Evolutionary conservation across 2,113 vertebrate species (phyloP), one percentile per base, ranked within the genome.

Genomic region (Calidris pygmaea): DNA sequence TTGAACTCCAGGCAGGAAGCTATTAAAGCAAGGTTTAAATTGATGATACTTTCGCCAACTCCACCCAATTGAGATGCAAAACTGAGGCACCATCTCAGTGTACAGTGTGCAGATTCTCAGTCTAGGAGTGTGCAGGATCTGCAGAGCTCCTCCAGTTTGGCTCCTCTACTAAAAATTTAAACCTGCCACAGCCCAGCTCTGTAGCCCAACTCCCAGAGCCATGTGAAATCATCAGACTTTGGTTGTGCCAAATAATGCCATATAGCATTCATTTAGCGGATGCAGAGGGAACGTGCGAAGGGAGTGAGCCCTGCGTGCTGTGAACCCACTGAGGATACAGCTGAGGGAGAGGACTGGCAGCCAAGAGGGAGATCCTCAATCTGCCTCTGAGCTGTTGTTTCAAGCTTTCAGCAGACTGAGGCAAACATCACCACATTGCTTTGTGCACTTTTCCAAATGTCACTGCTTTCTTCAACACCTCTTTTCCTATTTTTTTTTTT

Each of bases 381-480:
- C 74, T 68, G 58, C 82, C 87, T 65, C 73, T n/a, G 50, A 91
- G 89, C 87, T 95, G 85, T 30, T 78, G 70, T 87, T 89, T 53
- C 78, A 45, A 41, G 80, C 80, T 92, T 85, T 92, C 39, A 10
- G 43, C 79, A 85, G 30, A 20, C 53, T 74, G 70, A 67, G 50
- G 75, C 22, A 83, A 91, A 85, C 41, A 10, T 43, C 93, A 87
- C 47, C 89, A 35, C 50, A 0, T 67, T 50, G 89, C 79, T 78
- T 74, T 15, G 6, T 4, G 4, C n/a, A 34, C 85, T 58, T 55
- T 85, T 90, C 88, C 85, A 90, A 87, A 95, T 77, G 82, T 73
- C 59, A 20, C 75, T 73, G 81, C 85, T 77, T 86, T 82, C 55
- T 80, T 89, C 67, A 74, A 70, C 41, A 39, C 47, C 81, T 73